Percentiles rank a stretch among this genome's conserved stretches.
These are phyloP conservation scores for Botrylloides violaceus DNA, from an alignment of 23 tunicate genomes.

Conservation along the genomic window DNA sequence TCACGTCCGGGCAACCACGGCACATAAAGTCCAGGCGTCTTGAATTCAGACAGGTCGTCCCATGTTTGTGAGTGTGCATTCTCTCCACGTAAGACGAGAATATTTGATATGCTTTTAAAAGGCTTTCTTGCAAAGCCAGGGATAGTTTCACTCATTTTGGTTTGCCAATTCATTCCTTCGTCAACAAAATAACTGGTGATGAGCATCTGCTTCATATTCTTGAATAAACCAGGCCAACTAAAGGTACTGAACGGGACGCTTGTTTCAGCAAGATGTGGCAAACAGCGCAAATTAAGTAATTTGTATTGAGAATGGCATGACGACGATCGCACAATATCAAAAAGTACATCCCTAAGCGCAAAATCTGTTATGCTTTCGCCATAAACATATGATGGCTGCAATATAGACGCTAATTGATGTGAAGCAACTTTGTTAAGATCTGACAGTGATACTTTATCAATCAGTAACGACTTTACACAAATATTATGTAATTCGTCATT, in stretches of 20 bases:
- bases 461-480: constrained; percentile 31
- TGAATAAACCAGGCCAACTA: constrained; percentile 49
- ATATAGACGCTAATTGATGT: constrained; percentile 61
- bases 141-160: constrained; percentile 1
- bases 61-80: constrained; percentile 11
- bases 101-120: constrained; percentile 30
- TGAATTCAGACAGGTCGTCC: constrained; percentile 16
- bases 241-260: constrained; percentile 63
- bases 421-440: constrained; percentile 72
- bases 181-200: constrained; percentile 59
- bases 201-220: constrained; percentile 66
- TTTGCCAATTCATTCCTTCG: constrained; percentile 74
- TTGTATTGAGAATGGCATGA: constrained; percentile 42
- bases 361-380: too few relatives aligned
- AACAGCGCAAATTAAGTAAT: constrained; percentile 44
- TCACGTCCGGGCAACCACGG: constrained; percentile 29
- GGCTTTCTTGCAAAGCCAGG: background rate
- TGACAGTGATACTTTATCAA: constrained; percentile 63
- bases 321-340: constrained; percentile 23
- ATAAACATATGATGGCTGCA: constrained; percentile 41
- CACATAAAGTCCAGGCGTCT: constrained; percentile 23
- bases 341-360: background rate
- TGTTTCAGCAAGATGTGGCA: constrained; percentile 46
- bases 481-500: constrained; percentile 63
- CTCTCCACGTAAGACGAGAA: constrained; percentile 53